Evolutionary conservation across 2,797 vertebrate genomes (phyloP).

Genomic region (Poeciliopsis presidionis): DNA sequence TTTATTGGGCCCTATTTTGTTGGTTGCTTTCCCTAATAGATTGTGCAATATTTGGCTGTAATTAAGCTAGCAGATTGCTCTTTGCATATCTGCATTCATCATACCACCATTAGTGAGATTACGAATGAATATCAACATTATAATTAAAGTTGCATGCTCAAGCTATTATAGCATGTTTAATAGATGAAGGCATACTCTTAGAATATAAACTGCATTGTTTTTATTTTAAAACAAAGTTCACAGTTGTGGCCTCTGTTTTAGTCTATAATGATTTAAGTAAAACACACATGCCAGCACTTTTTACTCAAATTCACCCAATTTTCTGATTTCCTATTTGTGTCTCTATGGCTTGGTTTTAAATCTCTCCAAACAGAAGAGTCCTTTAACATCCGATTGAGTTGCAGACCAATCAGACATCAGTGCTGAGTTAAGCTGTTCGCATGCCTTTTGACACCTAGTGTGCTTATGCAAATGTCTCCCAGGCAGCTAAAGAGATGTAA

Average conservation of each 20-base stretch:
- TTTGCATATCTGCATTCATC: neutral
- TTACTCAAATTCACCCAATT: neutral
- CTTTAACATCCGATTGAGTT: neutral
- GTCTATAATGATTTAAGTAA: neutral
- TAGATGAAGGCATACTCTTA: neutral
- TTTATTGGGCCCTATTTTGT: neutral
- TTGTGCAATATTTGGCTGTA: neutral
- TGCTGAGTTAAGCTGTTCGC: neutral
- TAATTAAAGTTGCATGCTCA: neutral
- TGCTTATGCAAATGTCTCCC: neutral
- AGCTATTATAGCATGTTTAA: neutral
- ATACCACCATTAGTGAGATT: neutral
- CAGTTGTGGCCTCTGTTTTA: neutral
- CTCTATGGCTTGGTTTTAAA: neutral
- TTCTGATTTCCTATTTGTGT: neutral
- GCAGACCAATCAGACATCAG: neutral
- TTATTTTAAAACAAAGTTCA: neutral
- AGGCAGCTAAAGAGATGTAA: neutral
- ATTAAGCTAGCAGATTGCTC: neutral
- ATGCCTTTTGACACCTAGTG: constrained; percentile 5
- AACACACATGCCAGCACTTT: neutral
- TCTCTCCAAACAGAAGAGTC: neutral
- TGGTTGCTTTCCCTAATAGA: neutral
- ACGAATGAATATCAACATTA: neutral
- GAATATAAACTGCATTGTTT: neutral